Conservation (phyloP, 2,888 invertebrate species). For the Oligia fasciuncula region DNA sequence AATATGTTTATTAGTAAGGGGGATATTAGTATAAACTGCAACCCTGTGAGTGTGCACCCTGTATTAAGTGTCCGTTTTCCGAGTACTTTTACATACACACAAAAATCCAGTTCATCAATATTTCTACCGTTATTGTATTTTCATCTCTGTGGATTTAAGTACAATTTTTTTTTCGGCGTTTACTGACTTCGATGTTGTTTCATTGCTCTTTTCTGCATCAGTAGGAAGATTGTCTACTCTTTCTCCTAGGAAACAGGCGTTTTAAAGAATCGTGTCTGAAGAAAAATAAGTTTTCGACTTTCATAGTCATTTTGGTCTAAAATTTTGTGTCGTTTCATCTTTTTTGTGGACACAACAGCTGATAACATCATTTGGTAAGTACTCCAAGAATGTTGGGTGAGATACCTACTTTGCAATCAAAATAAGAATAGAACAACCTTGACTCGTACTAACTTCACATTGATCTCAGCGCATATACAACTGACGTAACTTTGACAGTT, state of each 20-base stretch:
- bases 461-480: neutral
- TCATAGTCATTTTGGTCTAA: neutral
- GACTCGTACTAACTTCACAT: neutral
- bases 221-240: neutral
- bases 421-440: slow-evolving; percentile 28
- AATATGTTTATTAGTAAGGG: too few relatives aligned
- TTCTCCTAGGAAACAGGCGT: neutral
- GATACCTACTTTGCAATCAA: slow-evolving; percentile 15
- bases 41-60: neutral
- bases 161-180: neutral
- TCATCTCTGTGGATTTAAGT: neutral
- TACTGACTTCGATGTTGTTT: neutral
- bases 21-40: neutral
- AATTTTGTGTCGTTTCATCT: neutral
- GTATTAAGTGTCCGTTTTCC: neutral
- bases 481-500: slow-evolving; percentile 19
- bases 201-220: neutral
- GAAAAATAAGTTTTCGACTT: neutral
- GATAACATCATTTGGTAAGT: slow-evolving; percentile 36
- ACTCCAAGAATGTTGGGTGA: slow-evolving; percentile 26
- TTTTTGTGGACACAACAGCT: neutral
- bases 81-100: slow-evolving; percentile 17
- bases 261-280: slow-evolving; percentile 1
- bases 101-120: slow-evolving; percentile 7
- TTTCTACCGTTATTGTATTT: neutral